A percentile compares a stretch with the other conserved stretches of the same genome.
These are phyloP conservation scores for Eulemur albifrons DNA, from an alignment of 2,797 vertebrate genomes.

Conservation along the genomic window DNA sequence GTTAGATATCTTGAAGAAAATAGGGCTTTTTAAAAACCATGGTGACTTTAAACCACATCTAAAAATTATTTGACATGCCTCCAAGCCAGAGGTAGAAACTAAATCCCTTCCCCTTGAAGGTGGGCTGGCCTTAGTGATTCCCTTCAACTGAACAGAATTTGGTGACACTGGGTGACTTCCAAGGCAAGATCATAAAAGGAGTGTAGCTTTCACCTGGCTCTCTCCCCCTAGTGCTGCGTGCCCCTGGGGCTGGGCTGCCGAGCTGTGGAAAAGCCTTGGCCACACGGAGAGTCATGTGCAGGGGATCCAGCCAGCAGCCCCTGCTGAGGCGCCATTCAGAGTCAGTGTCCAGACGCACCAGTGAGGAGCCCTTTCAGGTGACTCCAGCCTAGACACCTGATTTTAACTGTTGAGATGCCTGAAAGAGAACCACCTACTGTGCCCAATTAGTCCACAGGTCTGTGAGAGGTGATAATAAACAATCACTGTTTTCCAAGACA, in stretches of 20 bases:
- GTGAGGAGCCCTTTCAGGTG: too few relatives aligned
- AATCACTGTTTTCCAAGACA: background rate
- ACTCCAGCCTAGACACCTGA: background rate
- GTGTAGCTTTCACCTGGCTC: background rate
- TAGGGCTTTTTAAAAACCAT: background rate
- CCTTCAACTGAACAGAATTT: background rate
- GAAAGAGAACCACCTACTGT: background rate
- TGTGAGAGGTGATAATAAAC: too few relatives aligned
- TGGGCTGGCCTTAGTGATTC: background rate
- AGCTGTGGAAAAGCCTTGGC: background rate
- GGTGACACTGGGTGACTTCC: background rate
- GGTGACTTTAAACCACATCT: background rate
- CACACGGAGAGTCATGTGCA: accelerated
- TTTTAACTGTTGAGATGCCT: background rate
- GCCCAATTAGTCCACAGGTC: background rate
- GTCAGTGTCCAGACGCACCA: too few relatives aligned
- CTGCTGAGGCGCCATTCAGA: accelerated
- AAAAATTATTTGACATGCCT: background rate
- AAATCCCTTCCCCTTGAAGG: background rate
- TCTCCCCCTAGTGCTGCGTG: background rate
- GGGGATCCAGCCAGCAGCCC: background rate
- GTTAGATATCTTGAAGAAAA: too few relatives aligned
- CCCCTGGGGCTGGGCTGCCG: accelerated
- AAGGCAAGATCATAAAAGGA: background rate
- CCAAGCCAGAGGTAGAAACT: background rate